A percentile compares a stretch with the other conserved stretches of the same genome.
Conservation (phyloP, 2,888 invertebrate genomes). For the Latrodectus hesperus region DNA sequence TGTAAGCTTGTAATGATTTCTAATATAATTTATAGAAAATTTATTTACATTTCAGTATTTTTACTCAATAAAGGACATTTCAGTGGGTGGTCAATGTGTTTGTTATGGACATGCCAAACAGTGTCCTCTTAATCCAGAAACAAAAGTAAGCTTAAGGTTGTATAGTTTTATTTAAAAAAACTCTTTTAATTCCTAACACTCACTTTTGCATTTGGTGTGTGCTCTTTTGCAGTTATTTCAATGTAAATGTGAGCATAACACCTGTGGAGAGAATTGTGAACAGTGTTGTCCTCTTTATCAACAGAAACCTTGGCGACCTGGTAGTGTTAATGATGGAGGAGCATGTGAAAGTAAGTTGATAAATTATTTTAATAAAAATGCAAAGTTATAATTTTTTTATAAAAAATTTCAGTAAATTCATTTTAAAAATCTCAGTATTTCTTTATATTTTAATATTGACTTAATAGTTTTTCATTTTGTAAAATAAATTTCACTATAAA, state of each 20-base stretch:
- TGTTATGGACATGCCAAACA: conserved; percentile 92
- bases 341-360: conserved; percentile 79
- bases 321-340: conserved; percentile 79
- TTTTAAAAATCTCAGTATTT: not conserved
- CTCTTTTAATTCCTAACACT: not conserved
- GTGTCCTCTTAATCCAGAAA: conserved; percentile 76
- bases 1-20: conserved; percentile 13
- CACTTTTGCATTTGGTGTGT: not conserved
- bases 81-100: conserved; percentile 90
- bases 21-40: not conserved
- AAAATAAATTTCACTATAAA: no score
- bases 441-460: not conserved
- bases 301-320: conserved; percentile 85
- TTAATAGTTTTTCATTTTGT: not conserved
- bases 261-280: conserved; percentile 93
- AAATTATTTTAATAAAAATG: not conserved
- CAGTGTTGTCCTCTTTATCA: conserved; percentile 91
- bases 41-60: conserved; percentile 77
- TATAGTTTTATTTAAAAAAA: not conserved
- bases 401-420: not conserved
- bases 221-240: conserved; percentile 78
- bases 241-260: conserved; percentile 93
- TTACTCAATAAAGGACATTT: conserved; percentile 92
- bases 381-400: not conserved
- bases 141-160: conserved; percentile 10